A percentile compares a stretch with the other conserved stretches of the same genome.
Evolutionary conservation across 2,797 vertebrate genomes (phyloP).

Genomic region (Caiman crocodilus): DNA sequence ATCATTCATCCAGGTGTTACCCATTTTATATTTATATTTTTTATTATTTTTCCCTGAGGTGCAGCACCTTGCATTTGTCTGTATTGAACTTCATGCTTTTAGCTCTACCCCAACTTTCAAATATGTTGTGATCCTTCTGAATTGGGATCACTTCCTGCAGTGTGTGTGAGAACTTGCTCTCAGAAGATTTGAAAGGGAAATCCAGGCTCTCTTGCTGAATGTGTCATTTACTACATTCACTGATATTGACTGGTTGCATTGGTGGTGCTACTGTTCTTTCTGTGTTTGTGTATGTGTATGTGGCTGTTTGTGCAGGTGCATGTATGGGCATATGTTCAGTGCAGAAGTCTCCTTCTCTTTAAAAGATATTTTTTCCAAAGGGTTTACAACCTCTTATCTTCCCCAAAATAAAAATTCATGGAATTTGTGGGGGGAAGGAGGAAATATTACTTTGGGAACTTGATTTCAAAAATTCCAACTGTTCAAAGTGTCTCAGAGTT

Average conservation of each 20-base stretch:
- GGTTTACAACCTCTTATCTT: background rate
- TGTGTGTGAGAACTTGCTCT: background rate
- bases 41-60: too few species aligned
- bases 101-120: too few species aligned
- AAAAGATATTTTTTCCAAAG: background rate
- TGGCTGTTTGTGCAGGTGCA: background rate
- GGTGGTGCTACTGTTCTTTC: background rate
- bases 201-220: background rate
- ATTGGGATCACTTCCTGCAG: too few species aligned
- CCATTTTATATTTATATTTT: too few species aligned
- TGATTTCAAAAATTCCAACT: background rate
- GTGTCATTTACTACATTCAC: background rate
- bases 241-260: background rate
- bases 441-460: background rate
- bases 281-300: background rate
- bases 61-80: too few species aligned
- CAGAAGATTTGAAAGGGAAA: background rate
- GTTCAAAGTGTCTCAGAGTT: background rate
- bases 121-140: too few species aligned
- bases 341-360: background rate
- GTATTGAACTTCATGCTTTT: too few species aligned
- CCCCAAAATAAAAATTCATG: background rate
- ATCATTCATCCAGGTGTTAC: too few species aligned
- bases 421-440: background rate
- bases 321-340: fast-evolving